Evolutionary conservation across 2,888 invertebrate species (phyloP).

Genomic region (Pegoplata infirma): DNA sequence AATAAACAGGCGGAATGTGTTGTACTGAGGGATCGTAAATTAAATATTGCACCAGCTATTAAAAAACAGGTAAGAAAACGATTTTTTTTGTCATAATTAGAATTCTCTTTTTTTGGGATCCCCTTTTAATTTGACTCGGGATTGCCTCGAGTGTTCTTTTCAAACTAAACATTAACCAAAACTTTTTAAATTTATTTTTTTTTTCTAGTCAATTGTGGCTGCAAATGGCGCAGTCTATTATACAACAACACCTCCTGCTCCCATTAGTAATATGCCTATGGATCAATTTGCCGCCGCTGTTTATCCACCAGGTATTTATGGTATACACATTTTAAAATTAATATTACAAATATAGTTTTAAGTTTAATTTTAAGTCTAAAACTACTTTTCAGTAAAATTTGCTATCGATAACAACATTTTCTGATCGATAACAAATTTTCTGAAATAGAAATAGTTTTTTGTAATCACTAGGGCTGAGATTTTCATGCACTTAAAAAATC

Average conservation of each 20-base stretch:
- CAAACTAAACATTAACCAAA: background rate
- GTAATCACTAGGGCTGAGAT: no score
- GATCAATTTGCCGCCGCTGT: conserved; percentile 79
- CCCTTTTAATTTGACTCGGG: no score
- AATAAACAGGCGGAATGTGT: conserved; percentile 84
- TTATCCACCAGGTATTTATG: conserved; percentile 77
- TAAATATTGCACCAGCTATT: conserved; percentile 92
- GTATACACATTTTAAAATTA: conserved; percentile 46
- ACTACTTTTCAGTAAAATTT: no score
- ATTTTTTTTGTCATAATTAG: background rate
- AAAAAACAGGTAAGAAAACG: conserved; percentile 83
- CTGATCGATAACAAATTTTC: no score
- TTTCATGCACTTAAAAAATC: no score
- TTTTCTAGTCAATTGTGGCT: conserved; percentile 77
- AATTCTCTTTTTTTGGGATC: no score
- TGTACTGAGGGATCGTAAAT: conserved; percentile 87
- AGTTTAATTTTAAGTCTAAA: no score
- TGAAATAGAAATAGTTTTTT: no score
- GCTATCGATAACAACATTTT: no score
- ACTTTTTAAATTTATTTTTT: conserved; percentile 56
- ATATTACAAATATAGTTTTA: no score
- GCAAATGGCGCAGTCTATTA: conserved; percentile 79
- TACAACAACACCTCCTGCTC: conserved; percentile 78
- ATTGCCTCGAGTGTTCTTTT: no score
- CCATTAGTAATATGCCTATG: conserved; percentile 78